Evolutionary conservation across 2,888 invertebrate species (phyloP), one percentile per base, ranked within the genome.

Genomic region (Apamea sordens): DNA sequence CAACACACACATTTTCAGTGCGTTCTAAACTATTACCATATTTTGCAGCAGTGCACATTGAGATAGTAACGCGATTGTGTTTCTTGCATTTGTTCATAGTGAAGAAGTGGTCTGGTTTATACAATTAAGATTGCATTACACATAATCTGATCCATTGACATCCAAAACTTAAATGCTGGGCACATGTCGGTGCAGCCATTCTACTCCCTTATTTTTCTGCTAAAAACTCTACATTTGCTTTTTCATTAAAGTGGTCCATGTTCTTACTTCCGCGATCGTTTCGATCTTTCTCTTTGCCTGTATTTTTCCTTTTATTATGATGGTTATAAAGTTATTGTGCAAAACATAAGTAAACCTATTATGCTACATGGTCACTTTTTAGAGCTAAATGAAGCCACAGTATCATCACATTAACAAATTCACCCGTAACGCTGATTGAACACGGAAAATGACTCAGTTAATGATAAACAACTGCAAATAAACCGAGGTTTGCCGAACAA

Each of bases 391-490:
- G 13, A 72, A 56, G 7, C 47, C 61, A 41, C 63, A 68, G 47
- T 53, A 72, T 59, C 71, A 61, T 18, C 13, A 24, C 64, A 67
- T 61, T 18, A 67, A 53, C 70, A 41, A 76, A 47, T 36, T 83
- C 50, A 64, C 41, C 74, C 18, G 65, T 53, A 63, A 73, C 28
- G 50, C 15, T 69, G 64, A 80, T 82, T 63, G 50, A 67, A 86
- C 67, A 80, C 73, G 86, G 85, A 85, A 85, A 85, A 86, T 73
- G 13, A 73, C 18, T 73, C 65, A 47, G 59, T 71, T 77, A 44
- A 67, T 36, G 44, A 86, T 76, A 75, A 76, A 73, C 21, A 59
- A 32, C 63, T 59, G 24, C 10, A 83, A 78, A 83, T 36, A 78
- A 47, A 83, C 44, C 18, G 10, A 73, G 32, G 50, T 83, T 69